These are phyloP conservation scores for Agapostemon virescens DNA, from an alignment of 2,888 invertebrate genomes.

Conservation along the genomic window DNA sequence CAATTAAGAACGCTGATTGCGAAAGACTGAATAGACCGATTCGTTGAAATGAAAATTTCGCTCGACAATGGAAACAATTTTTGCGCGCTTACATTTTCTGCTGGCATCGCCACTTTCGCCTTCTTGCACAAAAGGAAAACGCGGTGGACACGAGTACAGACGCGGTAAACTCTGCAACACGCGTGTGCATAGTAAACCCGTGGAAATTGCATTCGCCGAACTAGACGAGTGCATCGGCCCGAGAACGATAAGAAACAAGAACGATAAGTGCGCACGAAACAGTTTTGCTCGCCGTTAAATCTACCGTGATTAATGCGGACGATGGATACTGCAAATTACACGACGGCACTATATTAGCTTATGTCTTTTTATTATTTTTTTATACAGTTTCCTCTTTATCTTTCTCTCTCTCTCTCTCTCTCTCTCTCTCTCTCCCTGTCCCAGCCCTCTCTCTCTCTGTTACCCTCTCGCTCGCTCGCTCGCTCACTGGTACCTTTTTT, in stretches of 20 bases:
- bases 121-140: constrained; percentile 30
- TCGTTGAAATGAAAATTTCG: background rate
- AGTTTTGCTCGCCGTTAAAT: constrained; percentile 46
- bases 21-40: background rate
- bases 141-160: background rate
- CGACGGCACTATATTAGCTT: constrained; percentile 36
- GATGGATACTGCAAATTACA: constrained; percentile 46
- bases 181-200: constrained; percentile 10
- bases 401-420: background rate
- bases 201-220: constrained; percentile 45
- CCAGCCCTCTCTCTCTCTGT: background rate
- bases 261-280: constrained; percentile 42
- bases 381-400: background rate
- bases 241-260: constrained; percentile 50
- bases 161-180: constrained; percentile 18
- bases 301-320: constrained; percentile 47
- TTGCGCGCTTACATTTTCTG: background rate
- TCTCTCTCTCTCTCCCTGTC: background rate
- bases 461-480: background rate
- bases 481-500: constrained; percentile 17
- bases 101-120: constrained; percentile 4
- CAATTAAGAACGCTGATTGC: background rate
- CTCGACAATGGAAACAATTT: background rate
- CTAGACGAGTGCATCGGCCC: constrained; percentile 42
- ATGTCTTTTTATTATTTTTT: constrained; percentile 39